Evolutionary conservation across 1,140 invertebrate genomes (phyloP), one percentile per base, ranked within the genome.

Genomic region (Dryas iulia): DNA sequence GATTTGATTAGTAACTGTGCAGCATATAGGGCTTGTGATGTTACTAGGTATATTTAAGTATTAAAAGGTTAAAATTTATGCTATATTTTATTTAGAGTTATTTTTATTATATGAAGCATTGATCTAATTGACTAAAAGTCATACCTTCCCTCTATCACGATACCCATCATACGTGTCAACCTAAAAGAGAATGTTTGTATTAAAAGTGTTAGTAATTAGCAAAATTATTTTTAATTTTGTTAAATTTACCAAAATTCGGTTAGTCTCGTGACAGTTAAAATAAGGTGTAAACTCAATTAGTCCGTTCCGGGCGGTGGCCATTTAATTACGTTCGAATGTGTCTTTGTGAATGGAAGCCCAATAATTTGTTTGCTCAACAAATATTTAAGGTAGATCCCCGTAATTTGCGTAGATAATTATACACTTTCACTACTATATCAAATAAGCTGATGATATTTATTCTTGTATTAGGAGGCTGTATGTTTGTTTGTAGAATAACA

Each of bases 121-220:
- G 6, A 6, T 61, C 18, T 47, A 24, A 61, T 61, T 52, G 31
- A 59, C 25, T 56, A 18, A 65, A 57, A 25, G 53, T 79, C 86
- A 84, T 87, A 89, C 84, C 87, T 91, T 87, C 69, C 83, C 81
- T 69, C 78, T 88, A 65, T 88, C 84, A 84, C 82, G 78, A 81
- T 76, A 84, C 73, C 79, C 82, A 80, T 87, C 83, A 82, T 79
- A 79, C 81, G 28, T 76, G 66, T 89, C 84, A 78, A 87, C 86
- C 84, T 89, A 89, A 82, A 89, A 89, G 70, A 78, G 60, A 87
- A 87, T 72, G 77, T 81, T 79, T 79, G 74, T 69, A 61, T 73
- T 76, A 73, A 72, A 52, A 8, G 54, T 67, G 71, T 81, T 76
- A 75, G 63, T 78, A 26, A 63, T 18, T 59, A n/a, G 33, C 35